Evolutionary conservation across 2,113 vertebrate genomes (phyloP).

Genomic region (Aspiorhynchus laticeps): DNA sequence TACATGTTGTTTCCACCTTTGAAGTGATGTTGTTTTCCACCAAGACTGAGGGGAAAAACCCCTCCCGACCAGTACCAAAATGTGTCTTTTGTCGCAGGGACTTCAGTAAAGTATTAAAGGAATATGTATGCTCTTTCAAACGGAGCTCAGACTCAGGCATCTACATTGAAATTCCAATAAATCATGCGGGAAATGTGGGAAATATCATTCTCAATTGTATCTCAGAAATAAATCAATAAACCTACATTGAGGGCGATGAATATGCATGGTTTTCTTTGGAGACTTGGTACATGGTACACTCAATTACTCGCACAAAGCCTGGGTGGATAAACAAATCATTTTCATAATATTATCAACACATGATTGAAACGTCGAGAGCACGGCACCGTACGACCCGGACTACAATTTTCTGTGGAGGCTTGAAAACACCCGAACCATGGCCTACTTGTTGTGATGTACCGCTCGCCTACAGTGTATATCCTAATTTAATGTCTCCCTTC

Average conservation of each 20-base stretch:
- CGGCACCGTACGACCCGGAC: neutral
- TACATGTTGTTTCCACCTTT: slow-evolving; percentile 43
- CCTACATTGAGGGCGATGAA: slow-evolving; percentile 2
- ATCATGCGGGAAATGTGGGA: slow-evolving; percentile 16
- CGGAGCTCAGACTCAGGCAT: neutral
- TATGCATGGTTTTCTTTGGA: slow-evolving; percentile 33
- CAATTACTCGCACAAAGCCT: slow-evolving; percentile 36
- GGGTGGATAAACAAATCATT: slow-evolving; percentile 28
- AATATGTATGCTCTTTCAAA: neutral
- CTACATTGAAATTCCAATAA: slow-evolving; percentile 22
- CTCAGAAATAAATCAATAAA: slow-evolving; percentile 39
- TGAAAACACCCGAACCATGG: neutral
- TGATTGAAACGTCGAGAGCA: neutral
- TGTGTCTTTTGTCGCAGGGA: slow-evolving; percentile 41
- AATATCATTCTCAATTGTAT: slow-evolving; percentile 20
- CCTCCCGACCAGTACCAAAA: slow-evolving; percentile 7
- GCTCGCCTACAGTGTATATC: slow-evolving; percentile 27
- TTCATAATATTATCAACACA: slow-evolving; percentile 33
- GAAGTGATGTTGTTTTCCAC: slow-evolving; percentile 24
- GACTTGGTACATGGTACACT: slow-evolving; percentile 18
- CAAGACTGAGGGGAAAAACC: slow-evolving; percentile 11
- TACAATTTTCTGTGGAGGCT: neutral
- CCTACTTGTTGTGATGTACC: slow-evolving; percentile 28
- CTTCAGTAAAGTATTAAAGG: slow-evolving; percentile 36
- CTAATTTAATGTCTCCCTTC: slow-evolving; percentile 7